Base-by-base conservation (phyloP, 2,888 invertebrate species). In the Selenia dentaria region DNA sequence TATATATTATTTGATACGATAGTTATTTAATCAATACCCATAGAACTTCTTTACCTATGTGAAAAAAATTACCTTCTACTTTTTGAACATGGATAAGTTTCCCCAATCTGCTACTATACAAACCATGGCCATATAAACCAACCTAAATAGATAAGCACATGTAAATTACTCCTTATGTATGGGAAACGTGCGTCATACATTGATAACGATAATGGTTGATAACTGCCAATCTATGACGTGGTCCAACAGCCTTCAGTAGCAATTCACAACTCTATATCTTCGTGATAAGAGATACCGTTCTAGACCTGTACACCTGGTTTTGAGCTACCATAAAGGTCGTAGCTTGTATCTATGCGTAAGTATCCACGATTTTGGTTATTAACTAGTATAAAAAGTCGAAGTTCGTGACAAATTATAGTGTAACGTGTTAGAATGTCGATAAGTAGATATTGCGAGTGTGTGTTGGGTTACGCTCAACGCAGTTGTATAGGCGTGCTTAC, bases 121-220 rank as follows among this genome's bases (percentile, higher is more conserved):
- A 16, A 16, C 16, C 16, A 16, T 16, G 3, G 16, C 16, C 3
- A 22, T 2, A 22, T 22, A 22, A 49, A 62, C n/a, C n/a, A 60
- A 62, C 54, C 62, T 59, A 62, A 34, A 46, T 52, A 62, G 57
- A 64, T 57, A 63, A 20, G 25, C 10, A 10, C 10, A 25, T 10
- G 25, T 25, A 25, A 25, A 25, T 25, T 25, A 25, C 25, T 10
- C 25, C 9, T 51, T 48, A 33, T 25, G 57, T 59, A 64, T 69
- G 70, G 65, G 70, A 65, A 38, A 28, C 67, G 67, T 73, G 72
- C 73, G 73, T 73, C 73, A 74, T 67, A 36, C 40, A 45, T 47
- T 59, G 74, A 70, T 74, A 74, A 68, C 62, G 71, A 74, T 74
- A 71, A 64, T 66, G 46, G 58, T 46, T 70, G 72, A 70, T 72